These are phyloP conservation scores for Pseudococcus viburni DNA, from an alignment of 2,888 invertebrate species.

Conservation along the genomic window DNA sequence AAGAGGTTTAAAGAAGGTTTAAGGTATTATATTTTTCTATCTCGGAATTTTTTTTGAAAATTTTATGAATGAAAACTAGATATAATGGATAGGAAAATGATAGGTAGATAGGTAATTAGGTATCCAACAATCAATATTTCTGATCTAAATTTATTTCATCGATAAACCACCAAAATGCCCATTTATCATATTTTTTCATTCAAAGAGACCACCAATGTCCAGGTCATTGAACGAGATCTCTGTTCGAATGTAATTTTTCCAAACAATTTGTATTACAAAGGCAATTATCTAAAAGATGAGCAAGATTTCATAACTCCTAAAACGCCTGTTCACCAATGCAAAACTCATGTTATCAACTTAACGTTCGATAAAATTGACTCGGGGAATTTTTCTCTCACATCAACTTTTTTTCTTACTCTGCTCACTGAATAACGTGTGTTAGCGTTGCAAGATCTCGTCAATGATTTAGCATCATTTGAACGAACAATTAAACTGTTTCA, in stretches of 20 bases:
- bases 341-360: neutral
- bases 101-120: no score
- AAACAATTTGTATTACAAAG: neutral
- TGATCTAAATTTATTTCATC: neutral
- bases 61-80: no score
- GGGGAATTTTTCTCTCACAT: neutral
- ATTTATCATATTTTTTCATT: neutral
- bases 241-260: neutral
- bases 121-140: no score
- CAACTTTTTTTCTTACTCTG: neutral
- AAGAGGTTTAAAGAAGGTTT: no score
- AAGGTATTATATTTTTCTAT: no score
- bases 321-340: neutral
- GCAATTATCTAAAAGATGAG: neutral
- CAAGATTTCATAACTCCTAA: neutral
- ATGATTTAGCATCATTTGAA: constrained; percentile 18
- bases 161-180: neutral
- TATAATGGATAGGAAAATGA: no score
- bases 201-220: neutral
- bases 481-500: constrained; percentile 59
- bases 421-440: neutral
- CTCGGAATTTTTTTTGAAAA: no score
- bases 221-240: neutral
- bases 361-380: constrained; percentile 30
- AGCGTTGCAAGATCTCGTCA: constrained; percentile 23